Percentiles rank a stretch among this genome's conserved stretches.
These are phyloP conservation scores for Actenoides hombroni DNA, from an alignment of 2,113 vertebrate species.

Conservation along the genomic window DNA sequence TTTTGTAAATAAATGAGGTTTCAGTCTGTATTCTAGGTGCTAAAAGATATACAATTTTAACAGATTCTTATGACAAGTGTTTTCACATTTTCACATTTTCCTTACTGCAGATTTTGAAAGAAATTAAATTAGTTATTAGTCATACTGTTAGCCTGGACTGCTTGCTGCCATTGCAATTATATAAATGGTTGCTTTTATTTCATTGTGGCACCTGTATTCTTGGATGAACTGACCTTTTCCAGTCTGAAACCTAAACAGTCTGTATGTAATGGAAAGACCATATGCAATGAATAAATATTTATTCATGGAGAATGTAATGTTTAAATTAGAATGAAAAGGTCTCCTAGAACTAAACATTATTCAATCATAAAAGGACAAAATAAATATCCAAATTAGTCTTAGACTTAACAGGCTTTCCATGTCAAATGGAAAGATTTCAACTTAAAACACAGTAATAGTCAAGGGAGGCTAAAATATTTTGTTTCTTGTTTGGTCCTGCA, in stretches of 20 bases:
- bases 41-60: neutral
- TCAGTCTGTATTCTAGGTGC: neutral
- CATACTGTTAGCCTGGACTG: neutral
- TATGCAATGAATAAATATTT: constrained; percentile 53
- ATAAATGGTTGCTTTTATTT: neutral
- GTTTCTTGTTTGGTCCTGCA: neutral
- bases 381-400: constrained; percentile 28
- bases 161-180: neutral
- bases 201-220: neutral
- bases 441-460: neutral
- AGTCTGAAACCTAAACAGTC: constrained; percentile 1
- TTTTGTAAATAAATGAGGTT: neutral
- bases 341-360: constrained; percentile 29
- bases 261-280: constrained; percentile 22
- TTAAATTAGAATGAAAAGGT: constrained; percentile 38
- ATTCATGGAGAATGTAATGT: constrained; percentile 18
- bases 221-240: constrained; percentile 3
- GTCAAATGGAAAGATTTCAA: constrained; percentile 2
- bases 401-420: neutral
- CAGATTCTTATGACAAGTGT: neutral
- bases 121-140: neutral
- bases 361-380: constrained; percentile 31
- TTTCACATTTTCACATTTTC: neutral
- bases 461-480: neutral
- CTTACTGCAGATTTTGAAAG: neutral